Evolutionary conservation across 2,888 invertebrate genomes (phyloP).

Genomic region (Archaeoteleia sp.): DNA sequence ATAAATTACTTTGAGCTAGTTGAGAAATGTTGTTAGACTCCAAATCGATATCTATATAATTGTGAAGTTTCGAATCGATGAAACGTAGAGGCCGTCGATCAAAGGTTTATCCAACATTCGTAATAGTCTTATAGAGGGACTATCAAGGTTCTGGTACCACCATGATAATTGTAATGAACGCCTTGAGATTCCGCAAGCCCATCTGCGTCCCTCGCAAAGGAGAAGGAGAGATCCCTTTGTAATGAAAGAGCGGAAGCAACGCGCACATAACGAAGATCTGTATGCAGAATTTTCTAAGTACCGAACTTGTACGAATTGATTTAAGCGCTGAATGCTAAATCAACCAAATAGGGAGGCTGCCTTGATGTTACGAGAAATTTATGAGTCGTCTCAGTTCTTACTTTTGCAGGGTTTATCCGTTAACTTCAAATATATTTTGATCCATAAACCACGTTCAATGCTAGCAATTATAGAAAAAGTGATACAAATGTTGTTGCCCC

Average conservation of each 20-base stretch:
- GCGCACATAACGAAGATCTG: conserved; percentile 59
- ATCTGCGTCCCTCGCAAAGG: conserved; percentile 69
- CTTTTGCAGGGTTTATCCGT: too few species aligned
- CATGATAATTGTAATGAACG: conserved; percentile 75
- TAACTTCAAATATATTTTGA: too few species aligned
- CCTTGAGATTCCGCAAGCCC: conserved; percentile 72
- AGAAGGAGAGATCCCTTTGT: conserved; percentile 51
- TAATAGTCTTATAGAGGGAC: conserved; percentile 57
- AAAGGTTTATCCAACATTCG: conserved; percentile 52
- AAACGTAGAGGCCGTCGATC: conserved; percentile 46
- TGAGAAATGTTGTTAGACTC: too few species aligned
- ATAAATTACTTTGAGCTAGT: too few species aligned
- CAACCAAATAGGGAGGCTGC: conserved; percentile 68
- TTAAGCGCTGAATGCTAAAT: conserved; percentile 75
- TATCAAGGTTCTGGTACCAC: conserved; percentile 66
- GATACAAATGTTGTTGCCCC: too few species aligned
- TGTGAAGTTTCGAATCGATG: conserved; percentile 41
- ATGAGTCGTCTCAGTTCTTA: conserved; percentile 59
- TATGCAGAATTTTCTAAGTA: conserved; percentile 73
- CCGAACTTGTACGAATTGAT: conserved; percentile 75
- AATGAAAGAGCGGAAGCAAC: conserved; percentile 46
- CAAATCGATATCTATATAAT: conserved; percentile 27
- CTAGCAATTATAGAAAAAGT: too few species aligned
- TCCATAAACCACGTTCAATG: too few species aligned
- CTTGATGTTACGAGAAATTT: conserved; percentile 64